Conservation (phyloP, 2,797 vertebrate genomes). For the Avahi laniger region DNA sequence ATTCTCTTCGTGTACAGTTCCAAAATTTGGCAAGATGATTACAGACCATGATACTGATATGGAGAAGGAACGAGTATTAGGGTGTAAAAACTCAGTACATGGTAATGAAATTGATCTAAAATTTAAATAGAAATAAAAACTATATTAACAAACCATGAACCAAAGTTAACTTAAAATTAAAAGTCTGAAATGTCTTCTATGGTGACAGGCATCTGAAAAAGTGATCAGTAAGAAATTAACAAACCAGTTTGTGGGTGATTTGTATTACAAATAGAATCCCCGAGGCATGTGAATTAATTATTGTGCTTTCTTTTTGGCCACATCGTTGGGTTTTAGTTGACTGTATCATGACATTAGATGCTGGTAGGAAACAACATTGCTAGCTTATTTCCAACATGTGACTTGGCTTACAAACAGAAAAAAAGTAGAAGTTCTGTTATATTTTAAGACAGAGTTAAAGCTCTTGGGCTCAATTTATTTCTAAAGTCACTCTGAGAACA, state of each 20-base stretch:
- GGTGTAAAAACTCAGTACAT: constrained; percentile 44
- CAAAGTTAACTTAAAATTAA: constrained; percentile 59
- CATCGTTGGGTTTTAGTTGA: constrained; percentile 3
- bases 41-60: background rate
- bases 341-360: background rate
- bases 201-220: constrained; percentile 5
- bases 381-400: constrained; percentile 65
- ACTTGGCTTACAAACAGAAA: constrained; percentile 52
- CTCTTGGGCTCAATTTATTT: constrained; percentile 68
- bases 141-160: constrained; percentile 54
- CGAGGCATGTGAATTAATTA: constrained; percentile 10
- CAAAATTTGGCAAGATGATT: constrained; percentile 37
- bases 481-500: constrained; percentile 69
- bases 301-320: background rate
- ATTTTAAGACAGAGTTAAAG: constrained; percentile 65
- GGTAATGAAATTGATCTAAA: constrained; percentile 58
- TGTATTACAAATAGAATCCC: background rate
- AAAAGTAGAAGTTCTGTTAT: constrained; percentile 43
- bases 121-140: constrained; percentile 74
- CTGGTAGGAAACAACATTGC: constrained; percentile 39
- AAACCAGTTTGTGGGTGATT: background rate
- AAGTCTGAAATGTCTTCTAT: constrained; percentile 54
- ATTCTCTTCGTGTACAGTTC: constrained; percentile 37
- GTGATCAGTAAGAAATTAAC: constrained; percentile 14
- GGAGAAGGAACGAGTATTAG: background rate